Percentiles rank a stretch among this genome's conserved stretches.
phyloP scores from a whole-genome alignment of 2,797 vertebrate species.

The Nannoperca obscura region DNA sequence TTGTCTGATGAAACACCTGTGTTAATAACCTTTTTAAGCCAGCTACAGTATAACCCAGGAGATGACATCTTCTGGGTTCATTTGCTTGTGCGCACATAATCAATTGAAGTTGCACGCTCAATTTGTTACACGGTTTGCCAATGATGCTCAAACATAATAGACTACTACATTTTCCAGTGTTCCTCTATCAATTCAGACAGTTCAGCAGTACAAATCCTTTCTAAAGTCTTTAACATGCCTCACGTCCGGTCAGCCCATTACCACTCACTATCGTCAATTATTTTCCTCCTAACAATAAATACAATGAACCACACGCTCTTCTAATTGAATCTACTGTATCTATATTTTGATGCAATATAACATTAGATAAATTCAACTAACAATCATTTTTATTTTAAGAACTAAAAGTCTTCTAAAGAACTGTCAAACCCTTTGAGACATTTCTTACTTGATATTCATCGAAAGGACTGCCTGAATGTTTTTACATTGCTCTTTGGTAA shows the following conservation, averaged over 20 bases:
- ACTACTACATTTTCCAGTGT: background rate
- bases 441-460: background rate
- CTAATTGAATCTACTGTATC: background rate
- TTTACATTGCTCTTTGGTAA: background rate
- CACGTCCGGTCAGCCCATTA: constrained; percentile 10
- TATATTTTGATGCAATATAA: background rate
- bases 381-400: no score
- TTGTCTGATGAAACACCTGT: constrained; percentile 13
- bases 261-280: background rate
- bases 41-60: constrained; percentile 4
- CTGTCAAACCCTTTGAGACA: no score
- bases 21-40: background rate
- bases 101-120: background rate
- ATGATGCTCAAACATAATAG: background rate
- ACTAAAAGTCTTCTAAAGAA: no score
- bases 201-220: background rate
- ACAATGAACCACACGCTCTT: background rate
- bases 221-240: background rate
- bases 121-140: background rate
- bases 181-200: background rate
- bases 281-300: background rate
- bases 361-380: background rate
- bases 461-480: background rate
- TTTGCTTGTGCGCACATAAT: constrained; percentile 2
- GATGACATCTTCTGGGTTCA: background rate